These are phyloP conservation scores for Sphinx pinastri DNA, from an alignment of 2,888 invertebrate genomes.

Conservation along the genomic window DNA sequence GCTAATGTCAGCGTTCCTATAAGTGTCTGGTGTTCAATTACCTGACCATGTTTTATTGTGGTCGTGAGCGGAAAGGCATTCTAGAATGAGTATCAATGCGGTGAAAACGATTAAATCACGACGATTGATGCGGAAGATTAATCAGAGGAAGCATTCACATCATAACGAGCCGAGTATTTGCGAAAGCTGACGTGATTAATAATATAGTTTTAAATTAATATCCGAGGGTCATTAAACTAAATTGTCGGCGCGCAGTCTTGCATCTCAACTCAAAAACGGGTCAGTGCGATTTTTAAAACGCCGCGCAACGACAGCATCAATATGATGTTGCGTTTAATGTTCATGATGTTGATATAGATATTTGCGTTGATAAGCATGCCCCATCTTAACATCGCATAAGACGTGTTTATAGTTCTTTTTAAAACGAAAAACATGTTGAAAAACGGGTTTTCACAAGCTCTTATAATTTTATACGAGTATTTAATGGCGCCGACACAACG, in stretches of 20 bases:
- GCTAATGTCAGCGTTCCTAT: slow-evolving; percentile 67
- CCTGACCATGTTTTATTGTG: slow-evolving; percentile 41
- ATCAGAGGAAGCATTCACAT: slow-evolving; percentile 31
- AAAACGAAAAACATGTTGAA: slow-evolving; percentile 27
- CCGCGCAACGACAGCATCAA: neutral
- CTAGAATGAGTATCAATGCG: slow-evolving; percentile 24
- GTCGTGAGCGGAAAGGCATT: slow-evolving; percentile 31
- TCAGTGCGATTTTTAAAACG: slow-evolving; percentile 26
- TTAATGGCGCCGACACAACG: slow-evolving; percentile 26
- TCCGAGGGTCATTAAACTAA: slow-evolving; percentile 33
- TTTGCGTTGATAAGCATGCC: slow-evolving; percentile 24
- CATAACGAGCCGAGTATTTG: slow-evolving; percentile 33
- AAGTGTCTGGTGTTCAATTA: slow-evolving; percentile 66
- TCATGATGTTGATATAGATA: slow-evolving; percentile 25
- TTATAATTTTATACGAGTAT: slow-evolving; percentile 27
- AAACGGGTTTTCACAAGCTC: slow-evolving; percentile 29
- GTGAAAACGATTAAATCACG: slow-evolving; percentile 28
- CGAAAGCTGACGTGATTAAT: slow-evolving; percentile 40
- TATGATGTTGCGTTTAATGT: neutral
- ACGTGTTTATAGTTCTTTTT: slow-evolving; percentile 28
- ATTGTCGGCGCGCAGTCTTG: slow-evolving; percentile 25
- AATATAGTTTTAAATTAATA: slow-evolving; percentile 32
- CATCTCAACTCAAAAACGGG: slow-evolving; percentile 24
- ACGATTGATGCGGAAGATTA: slow-evolving; percentile 33
- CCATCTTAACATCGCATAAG: slow-evolving; percentile 22